Evolutionary conservation across 1,140 invertebrate species (phyloP), one percentile per base, ranked within the genome.

Genomic region (Lysiphlebus fabarum): DNA sequence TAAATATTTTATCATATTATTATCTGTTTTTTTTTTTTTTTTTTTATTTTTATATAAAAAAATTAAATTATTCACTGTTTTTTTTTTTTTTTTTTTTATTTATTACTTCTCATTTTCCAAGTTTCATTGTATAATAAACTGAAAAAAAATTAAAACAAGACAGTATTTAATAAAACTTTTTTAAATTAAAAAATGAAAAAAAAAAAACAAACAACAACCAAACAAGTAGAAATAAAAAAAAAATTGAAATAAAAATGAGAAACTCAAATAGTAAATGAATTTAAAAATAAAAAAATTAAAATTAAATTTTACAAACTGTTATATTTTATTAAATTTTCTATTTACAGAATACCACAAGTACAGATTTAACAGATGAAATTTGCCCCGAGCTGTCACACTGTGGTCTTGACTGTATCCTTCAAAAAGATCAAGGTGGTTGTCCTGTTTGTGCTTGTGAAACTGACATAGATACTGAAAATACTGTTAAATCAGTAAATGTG

Each of bases 371-470:
- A 37, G 61, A 65, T 38, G 65, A 66, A 54, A 64, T 65, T 45
- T 76, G 73, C 38, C 69, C 67, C 12, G 64, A 69, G 6, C 49
- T 72, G 17, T 47, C 63, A 26, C 62, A 67, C 45, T 77, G 75
- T 55, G 63, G 55, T 7, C 53, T 66, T 3, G 66, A 70, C 54
- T 76, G 74, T 64, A 58, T 65, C 9, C 57, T 73, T 33, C 50
- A 50, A 4, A 69, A 70, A 44, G 68, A 74, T 65, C 68, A 70
- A 38, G 59, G 59, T 1, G 72, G 67, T 1, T 76, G 74, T 59
- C 54, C 67, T 51, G 64, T 70, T 56, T 76, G 73, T 62, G 48
- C 53, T 11, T 76, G 74, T 53, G 63, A 67, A 36, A 53, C 56
- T 44, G 37, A 12, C 49, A 33, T 36, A 47, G 56, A 67, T 56